Conservation (phyloP, 2,113 vertebrate genomes). For the Psephotus haematonotus region DNA sequence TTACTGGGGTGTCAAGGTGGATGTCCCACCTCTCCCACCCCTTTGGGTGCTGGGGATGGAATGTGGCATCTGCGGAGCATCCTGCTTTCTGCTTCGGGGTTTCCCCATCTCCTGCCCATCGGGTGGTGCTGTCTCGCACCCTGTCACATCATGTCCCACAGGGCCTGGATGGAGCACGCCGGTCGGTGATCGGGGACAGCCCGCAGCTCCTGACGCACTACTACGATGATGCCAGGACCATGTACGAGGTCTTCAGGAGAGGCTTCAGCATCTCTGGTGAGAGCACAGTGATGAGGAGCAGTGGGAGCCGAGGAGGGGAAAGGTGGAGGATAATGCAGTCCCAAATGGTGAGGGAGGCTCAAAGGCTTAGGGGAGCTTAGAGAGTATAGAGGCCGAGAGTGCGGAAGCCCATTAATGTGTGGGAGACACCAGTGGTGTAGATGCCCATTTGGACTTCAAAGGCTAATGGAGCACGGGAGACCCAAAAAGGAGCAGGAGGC, state of each 20-base stretch:
- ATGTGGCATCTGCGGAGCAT: background rate
- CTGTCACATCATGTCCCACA: background rate
- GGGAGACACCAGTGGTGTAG: background rate
- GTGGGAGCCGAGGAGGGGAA: background rate
- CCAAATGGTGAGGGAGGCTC: background rate
- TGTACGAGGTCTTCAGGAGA: conserved; percentile 95
- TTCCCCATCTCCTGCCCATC: rapidly evolving
- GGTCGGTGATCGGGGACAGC: conserved; percentile 87
- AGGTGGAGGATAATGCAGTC: background rate
- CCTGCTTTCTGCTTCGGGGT: background rate
- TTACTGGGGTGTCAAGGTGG: background rate
- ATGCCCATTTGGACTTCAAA: background rate
- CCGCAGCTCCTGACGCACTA: conserved; percentile 88
- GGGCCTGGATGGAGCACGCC: conserved; percentile 82
- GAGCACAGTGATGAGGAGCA: background rate
- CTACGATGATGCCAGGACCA: conserved; percentile 92
- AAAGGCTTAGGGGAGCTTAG: background rate
- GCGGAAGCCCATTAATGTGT: background rate
- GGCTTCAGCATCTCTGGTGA: conserved; percentile 93
- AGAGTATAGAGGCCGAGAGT: background rate
- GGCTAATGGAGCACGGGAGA: background rate
- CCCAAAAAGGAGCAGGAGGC: background rate
- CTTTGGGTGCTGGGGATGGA: background rate
- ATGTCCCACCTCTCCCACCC: rapidly evolving
- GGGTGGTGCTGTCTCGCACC: background rate